Base-by-base conservation (phyloP, 2,888 invertebrate species). In the Cerastis leucographa region DNA sequence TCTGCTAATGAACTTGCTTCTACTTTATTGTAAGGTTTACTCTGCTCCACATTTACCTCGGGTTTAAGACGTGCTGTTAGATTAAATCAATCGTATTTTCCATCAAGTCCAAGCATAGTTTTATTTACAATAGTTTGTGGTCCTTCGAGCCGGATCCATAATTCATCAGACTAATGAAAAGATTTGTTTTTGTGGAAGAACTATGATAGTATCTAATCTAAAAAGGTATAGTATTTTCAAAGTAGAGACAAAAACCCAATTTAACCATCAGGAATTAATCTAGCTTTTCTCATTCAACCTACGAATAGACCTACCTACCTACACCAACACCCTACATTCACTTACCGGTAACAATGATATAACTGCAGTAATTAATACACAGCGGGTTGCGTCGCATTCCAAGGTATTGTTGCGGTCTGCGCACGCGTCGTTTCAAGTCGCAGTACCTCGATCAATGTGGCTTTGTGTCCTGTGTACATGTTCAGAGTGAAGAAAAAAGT, bases 341-440 rank as follows among this genome's bases (percentile, higher is more conserved):
- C 83, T 76, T 59, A 78, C 83, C 78, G 85, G 85, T 78, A 74
- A 78, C 85, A 82, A 82, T 84, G 85, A 84, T 78, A 84, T 85
- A 80, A 78, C 80, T 42, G 56, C 70, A 80, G 85, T 88, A 85
- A 90, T 90, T 89, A 90, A 88, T 83, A 86, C 83, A 73, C 78
- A 73, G 77, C 83, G 81, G 83, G 88, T 88, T 88, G 83, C 83
- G 85, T 85, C 86, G 89, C 92, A 93, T 93, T 93, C 93, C 92
- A 84, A 83, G 87, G 90, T 87, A 93, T 93, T 93, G 93, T 93
- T 89, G 83, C 73, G 76, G 80, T 68, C 64, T 77, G 80, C 76
- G 88, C 88, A 83, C 86, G 85, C 88, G 88, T 74, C 85, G 74
- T 71, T 83, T 77, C 85, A 70, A 74, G 71, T 84, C 81, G 68